A percentile compares a stretch with the other conserved stretches of the same genome.
phyloP scores from a whole-genome alignment of 2,888 invertebrate species.

The Elegia similella region DNA sequence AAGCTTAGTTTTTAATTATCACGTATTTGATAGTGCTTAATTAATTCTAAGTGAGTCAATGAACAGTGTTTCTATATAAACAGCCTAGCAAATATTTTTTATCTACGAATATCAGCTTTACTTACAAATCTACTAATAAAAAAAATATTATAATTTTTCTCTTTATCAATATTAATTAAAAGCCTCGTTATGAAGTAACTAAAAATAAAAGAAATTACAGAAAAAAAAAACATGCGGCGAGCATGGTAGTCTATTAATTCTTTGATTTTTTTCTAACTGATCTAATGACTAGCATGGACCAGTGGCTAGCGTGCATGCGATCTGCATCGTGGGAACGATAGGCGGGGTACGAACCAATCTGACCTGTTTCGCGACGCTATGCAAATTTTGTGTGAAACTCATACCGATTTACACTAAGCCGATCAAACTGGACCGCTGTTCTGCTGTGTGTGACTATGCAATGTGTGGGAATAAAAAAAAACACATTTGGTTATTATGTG shows the following conservation, averaged over 20 bases:
- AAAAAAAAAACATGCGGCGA: no score
- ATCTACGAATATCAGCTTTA: no score
- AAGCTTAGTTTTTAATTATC: neutral
- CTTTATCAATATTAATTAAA: no score
- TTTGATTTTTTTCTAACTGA: constrained; percentile 3
- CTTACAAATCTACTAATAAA: no score
- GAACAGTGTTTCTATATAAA: neutral
- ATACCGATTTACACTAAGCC: constrained; percentile 30
- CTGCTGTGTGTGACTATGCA: neutral
- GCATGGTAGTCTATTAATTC: neutral
- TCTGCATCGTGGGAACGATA: constrained; percentile 38
- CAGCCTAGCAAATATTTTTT: neutral
- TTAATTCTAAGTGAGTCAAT: neutral
- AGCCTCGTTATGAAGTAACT: no score
- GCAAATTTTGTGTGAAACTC: constrained; percentile 57
- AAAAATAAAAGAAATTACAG: no score
- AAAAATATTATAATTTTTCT: no score
- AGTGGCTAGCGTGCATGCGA: constrained; percentile 12
- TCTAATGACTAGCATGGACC: constrained; percentile 7
- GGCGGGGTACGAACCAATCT: constrained; percentile 43
- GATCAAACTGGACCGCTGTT: constrained; percentile 36
- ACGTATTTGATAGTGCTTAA: neutral
- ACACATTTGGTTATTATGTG: neutral
- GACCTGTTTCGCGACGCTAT: constrained; percentile 70
- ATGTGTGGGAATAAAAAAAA: neutral